phyloP scores from a whole-genome alignment of 2,797 vertebrate species.

The Sarcoramphus papa region DNA sequence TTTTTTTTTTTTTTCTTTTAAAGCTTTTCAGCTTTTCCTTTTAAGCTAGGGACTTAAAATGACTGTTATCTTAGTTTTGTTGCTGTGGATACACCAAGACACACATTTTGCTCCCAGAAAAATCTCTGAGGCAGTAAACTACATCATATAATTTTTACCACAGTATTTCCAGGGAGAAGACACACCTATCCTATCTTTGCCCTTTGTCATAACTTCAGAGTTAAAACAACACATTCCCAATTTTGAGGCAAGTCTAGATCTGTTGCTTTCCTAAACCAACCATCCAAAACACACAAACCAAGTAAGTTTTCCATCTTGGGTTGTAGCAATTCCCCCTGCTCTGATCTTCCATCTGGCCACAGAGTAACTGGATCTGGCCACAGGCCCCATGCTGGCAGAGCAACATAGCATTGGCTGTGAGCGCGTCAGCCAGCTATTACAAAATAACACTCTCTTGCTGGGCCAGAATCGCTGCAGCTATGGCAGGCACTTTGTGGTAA shows the following conservation, averaged over 20 bases:
- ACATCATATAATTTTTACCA: background rate
- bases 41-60: background rate
- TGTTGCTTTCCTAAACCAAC: background rate
- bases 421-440: background rate
- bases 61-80: background rate
- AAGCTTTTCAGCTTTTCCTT: background rate
- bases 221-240: background rate
- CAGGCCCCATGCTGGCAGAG: background rate
- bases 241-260: background rate
- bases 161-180: background rate
- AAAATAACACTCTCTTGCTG: background rate
- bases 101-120: background rate
- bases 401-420: fast-evolving
- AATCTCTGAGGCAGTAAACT: background rate
- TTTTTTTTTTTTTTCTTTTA: background rate
- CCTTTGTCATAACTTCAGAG: background rate
- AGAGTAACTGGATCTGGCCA: background rate
- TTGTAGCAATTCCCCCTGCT: background rate
- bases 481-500: background rate
- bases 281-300: background rate
- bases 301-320: background rate
- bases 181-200: background rate
- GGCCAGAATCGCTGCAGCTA: background rate
- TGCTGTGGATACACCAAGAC: background rate
- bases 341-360: background rate